Conservation (phyloP, 2,113 vertebrate genomes). For the Romanogobio albipinnatus region DNA sequence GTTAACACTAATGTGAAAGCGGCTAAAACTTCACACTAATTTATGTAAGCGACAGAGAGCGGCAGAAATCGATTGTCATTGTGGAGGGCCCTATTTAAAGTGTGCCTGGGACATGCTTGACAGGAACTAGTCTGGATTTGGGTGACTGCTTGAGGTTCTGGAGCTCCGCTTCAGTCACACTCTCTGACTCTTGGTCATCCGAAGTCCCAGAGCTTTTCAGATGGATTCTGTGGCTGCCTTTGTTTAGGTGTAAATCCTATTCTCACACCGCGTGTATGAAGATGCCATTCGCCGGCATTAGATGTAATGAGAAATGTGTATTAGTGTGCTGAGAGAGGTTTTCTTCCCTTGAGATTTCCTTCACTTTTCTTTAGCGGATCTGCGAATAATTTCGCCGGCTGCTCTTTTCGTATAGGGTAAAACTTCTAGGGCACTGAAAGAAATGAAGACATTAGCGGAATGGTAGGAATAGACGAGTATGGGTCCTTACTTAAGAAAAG, state of each 20-base stretch:
- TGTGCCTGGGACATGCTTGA: conserved; percentile 30
- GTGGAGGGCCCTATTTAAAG: conserved; percentile 25
- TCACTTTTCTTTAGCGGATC: background rate
- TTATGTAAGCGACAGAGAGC: background rate
- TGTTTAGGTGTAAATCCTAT: conserved; percentile 40
- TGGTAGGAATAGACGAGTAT: background rate
- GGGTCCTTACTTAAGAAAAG: background rate
- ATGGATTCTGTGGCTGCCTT: conserved; percentile 38
- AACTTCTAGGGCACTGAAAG: background rate
- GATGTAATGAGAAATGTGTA: conserved; percentile 38
- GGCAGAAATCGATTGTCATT: conserved; percentile 38
- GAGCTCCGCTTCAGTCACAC: conserved; percentile 35
- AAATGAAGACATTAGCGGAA: conserved; percentile 12
- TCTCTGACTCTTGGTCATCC: conserved; percentile 48
- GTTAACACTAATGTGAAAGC: conserved; percentile 18
- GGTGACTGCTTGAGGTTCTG: conserved; percentile 42
- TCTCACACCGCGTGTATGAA: conserved; percentile 14
- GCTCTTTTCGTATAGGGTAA: background rate
- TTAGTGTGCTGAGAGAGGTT: conserved; percentile 18
- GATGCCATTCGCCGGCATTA: conserved; percentile 17
- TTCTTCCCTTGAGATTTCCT: conserved; percentile 18
- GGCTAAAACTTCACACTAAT: conserved; percentile 17
- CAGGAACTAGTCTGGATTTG: conserved; percentile 38
- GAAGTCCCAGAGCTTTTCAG: conserved; percentile 44
- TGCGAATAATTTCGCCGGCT: background rate